Base-by-base conservation (phyloP, 2,797 vertebrate species). In the Scomberomorus guttatus region DNA sequence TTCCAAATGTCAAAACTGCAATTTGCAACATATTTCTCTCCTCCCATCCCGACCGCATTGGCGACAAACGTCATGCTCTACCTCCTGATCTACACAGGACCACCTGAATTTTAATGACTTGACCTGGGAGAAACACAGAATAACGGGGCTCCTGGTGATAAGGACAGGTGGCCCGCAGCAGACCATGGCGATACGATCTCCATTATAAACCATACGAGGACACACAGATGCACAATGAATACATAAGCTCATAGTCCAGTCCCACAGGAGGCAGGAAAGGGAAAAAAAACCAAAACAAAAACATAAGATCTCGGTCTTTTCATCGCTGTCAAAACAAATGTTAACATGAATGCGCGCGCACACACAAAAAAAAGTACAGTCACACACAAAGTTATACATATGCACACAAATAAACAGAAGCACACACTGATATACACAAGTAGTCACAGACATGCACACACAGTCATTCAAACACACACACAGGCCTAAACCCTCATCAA, bases 111-210 rank as follows among this genome's bases (percentile, higher is more conserved):
- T 83, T n/a, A 77, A 77, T 77, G 32, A 83, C 57, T 56, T 10
- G 54, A 78, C 29, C 20, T 32, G 0, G 34, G 44, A 67, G 29
- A 65, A 65, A 77, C 57, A 55, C n/a, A 74, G 55, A 82, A 61
- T 39, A 83, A 77, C 56, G 15, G 66, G 68, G 58, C 71, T 83
- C 68, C 80, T 69, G 79, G 44, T 69, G 86, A 85, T 86, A 93
- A 94, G 79, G 95, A 95, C 93, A 96, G 93, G 90, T 95, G 90
- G 82, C 65, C 74, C 64, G 77, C 70, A 85, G 83, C 79, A 77
- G 73, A 87, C 81, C 83, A 83, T 3, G 34, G 34, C 73, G 77
- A 84, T 70, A 32, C 13, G 3, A 63, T 85, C 62, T 80, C 79
- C 61, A 79, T 85, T 83, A 89, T 72, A 71, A 87, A 87, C 60